Base-by-base conservation (phyloP, 2,113 vertebrate genomes). In the Aix galericulata region DNA sequence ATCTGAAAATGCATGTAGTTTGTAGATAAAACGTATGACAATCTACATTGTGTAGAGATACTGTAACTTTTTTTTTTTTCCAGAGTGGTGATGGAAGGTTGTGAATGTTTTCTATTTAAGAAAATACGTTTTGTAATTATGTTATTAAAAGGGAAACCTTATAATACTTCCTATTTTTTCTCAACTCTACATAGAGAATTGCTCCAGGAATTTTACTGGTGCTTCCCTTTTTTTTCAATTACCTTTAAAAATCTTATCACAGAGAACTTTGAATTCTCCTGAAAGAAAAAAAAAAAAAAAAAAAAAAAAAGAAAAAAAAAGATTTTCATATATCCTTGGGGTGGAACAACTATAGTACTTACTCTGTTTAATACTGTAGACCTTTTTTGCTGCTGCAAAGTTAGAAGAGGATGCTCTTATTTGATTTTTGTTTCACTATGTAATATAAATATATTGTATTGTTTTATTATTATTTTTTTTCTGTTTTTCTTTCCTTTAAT, bases 401-500 rank as follows among this genome's bases (percentile, higher is more conserved):
- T 38, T 66, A 23, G n/a, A 74, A 77, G 55, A 80, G 40, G 27
- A 42, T 80, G 25, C 26, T 82, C 31, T 80, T 80, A 13, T 23
- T 73, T 86, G 44, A 62, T 25, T 40, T 72, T 52, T 18, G 40
- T 93, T 93, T 91, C n/a, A 32, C 72, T 91, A 71, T 88, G 55
- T 83, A 50, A 48, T 58, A 2, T 60, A 66, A 90, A 23, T 69
- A 23, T 69, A 17, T 91, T 89, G 53, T 79, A 14, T 91, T 89
- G 48, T 79, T 79, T 84, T 74, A 25, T 26, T 96, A 56, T 92
- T 40, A 40, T 40, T 40, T 40, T 13, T 34, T 34, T 72, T 88
- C 72, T 87, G 53, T 22, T 94, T 82, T 89, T 86, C 56, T 91
- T 92, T 73, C 31, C 7, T 81, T 88, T 86, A 96, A 77, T 52